Evolutionary conservation across 2,888 invertebrate species (phyloP).

Genomic region (Caenorhabditis sp.): DNA sequence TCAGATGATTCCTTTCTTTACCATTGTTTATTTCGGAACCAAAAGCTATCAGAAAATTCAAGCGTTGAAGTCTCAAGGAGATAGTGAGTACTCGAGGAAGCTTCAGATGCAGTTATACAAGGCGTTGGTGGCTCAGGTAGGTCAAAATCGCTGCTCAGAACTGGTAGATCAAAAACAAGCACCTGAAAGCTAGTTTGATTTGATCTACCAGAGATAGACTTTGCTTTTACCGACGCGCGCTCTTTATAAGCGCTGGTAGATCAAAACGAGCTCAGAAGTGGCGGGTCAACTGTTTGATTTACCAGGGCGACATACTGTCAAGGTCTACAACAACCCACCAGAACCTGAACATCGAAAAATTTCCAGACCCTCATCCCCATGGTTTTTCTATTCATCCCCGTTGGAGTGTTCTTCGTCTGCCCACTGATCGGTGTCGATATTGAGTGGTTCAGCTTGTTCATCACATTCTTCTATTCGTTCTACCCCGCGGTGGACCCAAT

Average conservation of each 20-base stretch:
- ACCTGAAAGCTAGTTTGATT: too few species aligned
- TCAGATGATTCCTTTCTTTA: slow-evolving; percentile 19
- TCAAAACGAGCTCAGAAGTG: too few species aligned
- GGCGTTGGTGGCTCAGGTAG: slow-evolving; percentile 21
- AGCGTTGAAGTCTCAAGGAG: slow-evolving; percentile 23
- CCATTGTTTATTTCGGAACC: slow-evolving; percentile 26
- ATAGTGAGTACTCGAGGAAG: slow-evolving; percentile 17
- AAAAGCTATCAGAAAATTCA: slow-evolving; percentile 25
- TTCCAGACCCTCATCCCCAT: slow-evolving; percentile 52
- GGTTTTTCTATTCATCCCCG: slow-evolving; percentile 36
- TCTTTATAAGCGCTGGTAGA: too few species aligned
- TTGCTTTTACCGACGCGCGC: too few species aligned
- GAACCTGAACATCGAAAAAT: background rate
- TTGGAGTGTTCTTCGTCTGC: slow-evolving; percentile 9
- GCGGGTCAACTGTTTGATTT: too few species aligned
- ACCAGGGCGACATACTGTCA: too few species aligned
- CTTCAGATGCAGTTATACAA: slow-evolving; percentile 57
- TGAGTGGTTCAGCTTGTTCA: background rate
- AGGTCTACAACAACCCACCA: background rate
- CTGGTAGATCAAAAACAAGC: too few species aligned
- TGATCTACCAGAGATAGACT: too few species aligned
- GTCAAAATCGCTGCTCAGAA: too few species aligned
- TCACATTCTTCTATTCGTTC: slow-evolving; percentile 44
- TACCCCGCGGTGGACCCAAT: slow-evolving; percentile 55
- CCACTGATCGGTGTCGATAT: slow-evolving; percentile 22